Conservation (phyloP, 53 echinoderm and acorn worm species). For the Actinopyga echinites region DNA sequence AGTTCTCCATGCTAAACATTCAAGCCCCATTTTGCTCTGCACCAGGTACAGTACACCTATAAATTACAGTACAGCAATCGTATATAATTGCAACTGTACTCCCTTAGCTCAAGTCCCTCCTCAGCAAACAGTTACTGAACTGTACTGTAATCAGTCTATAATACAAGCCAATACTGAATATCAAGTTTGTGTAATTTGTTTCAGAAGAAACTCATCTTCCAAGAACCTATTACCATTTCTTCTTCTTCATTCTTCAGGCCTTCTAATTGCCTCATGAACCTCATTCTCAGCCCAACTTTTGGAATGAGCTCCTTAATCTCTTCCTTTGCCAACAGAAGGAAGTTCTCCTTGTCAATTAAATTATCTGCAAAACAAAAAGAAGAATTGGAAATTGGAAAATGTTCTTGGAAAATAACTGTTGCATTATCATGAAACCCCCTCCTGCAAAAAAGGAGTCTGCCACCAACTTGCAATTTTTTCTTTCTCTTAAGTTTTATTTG, state of each 20-base stretch:
- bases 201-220: neutral
- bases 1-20: neutral
- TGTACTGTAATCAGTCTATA: neutral
- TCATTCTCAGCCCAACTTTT: neutral
- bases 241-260: neutral
- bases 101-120: too few relatives aligned
- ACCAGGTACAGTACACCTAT: neutral
- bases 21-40: neutral
- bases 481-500: too few relatives aligned
- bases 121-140: too few relatives aligned
- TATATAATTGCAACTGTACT: too few relatives aligned
- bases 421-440: too few relatives aligned
- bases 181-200: neutral
- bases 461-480: too few relatives aligned
- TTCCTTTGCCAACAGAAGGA: neutral
- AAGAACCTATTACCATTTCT: neutral
- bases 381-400: too few relatives aligned
- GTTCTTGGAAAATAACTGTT: too few relatives aligned
- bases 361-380: neutral
- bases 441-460: too few relatives aligned
- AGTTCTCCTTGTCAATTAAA: neutral
- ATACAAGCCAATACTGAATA: neutral
- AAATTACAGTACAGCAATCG: too few relatives aligned
- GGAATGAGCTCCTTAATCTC: constrained; percentile 1
- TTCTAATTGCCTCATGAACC: neutral